Base-by-base conservation (phyloP, 1,140 invertebrate genomes). In the Mylabris phalerata region DNA sequence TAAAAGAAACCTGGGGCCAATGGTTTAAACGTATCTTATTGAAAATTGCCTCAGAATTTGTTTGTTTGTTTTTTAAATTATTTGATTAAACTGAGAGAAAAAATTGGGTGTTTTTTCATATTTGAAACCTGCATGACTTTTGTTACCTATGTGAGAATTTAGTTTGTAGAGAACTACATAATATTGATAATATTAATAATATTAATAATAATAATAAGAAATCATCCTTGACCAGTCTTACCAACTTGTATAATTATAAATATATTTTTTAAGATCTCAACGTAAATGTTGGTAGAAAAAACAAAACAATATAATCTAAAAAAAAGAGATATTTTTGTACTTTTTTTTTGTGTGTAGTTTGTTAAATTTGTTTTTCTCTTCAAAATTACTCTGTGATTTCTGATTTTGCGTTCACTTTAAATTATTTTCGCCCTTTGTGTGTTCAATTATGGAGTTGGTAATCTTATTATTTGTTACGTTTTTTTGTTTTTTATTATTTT, bases 1-100 rank as follows among this genome's bases (percentile, higher is more conserved):
- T 41, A 50, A 50, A 49, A 9, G 42, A 63, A 60, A 58, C 48
- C 67, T 65, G 67, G 67, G 67, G 67, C 67, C 67, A 69, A 65
- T 57, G 62, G 50, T 63, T 62, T 59, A 3, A 42, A 42, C 9
- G 61, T 67, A 67, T 68, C 62, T 66, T 66, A 68, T 63, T 62
- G 66, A 42, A 57, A 19, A 62, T 41, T 65, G 63, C 63, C 63
- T 65, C 63, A 65, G 63, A 59, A 42, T 47, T 43, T 56, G 47
- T 56, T 42, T 42, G 41, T 9, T 42, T 42, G 5, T 6, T 6
- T 42, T 42, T 42, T 11, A 7, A 42, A 42, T 42, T 9, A n/a
- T n/a, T 40, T 40, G 6, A 40, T 40, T 40, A 7, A 40, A 7
- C 10, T 6, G 6, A 40, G 10, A 40, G 10, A 43, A 19, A 19